Evolutionary conservation across 1,140 invertebrate species (phyloP).

Genomic region (Saxidomus purpurata): DNA sequence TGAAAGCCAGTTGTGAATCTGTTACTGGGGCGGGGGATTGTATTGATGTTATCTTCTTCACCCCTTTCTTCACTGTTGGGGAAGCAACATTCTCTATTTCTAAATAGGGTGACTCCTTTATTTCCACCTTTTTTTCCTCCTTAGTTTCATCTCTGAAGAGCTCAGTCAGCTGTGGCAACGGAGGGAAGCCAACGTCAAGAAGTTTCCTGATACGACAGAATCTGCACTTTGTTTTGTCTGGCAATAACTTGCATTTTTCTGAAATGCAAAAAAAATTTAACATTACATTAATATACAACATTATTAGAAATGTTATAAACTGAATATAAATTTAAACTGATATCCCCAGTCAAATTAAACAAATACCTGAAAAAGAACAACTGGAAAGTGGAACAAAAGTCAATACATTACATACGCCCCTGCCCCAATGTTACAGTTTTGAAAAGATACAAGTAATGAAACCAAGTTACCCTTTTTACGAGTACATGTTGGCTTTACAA

Average conservation of each 20-base stretch:
- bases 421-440: too few relatives aligned
- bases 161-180: background rate
- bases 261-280: too few relatives aligned
- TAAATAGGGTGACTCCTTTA: background rate
- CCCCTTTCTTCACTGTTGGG: background rate
- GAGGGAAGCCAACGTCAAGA: slow-evolving; percentile 15
- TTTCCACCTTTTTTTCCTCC: background rate
- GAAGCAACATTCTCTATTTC: background rate
- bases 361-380: too few relatives aligned
- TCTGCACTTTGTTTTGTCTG: slow-evolving; percentile 47
- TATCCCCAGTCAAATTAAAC: too few relatives aligned
- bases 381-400: too few relatives aligned
- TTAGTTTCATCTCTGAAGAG: background rate
- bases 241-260: slow-evolving; percentile 55
- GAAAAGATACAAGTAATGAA: too few relatives aligned
- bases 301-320: too few relatives aligned
- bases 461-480: too few relatives aligned
- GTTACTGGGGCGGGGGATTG: background rate
- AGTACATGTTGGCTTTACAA: background rate
- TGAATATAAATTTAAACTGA: too few relatives aligned
- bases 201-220: slow-evolving; percentile 63
- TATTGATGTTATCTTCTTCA: background rate
- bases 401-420: too few relatives aligned
- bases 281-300: too few relatives aligned
- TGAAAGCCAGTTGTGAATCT: background rate